Percentiles rank a stretch among this genome's conserved stretches.
Conservation (phyloP, 2,113 vertebrate species). For the Ammodytes marinus region DNA sequence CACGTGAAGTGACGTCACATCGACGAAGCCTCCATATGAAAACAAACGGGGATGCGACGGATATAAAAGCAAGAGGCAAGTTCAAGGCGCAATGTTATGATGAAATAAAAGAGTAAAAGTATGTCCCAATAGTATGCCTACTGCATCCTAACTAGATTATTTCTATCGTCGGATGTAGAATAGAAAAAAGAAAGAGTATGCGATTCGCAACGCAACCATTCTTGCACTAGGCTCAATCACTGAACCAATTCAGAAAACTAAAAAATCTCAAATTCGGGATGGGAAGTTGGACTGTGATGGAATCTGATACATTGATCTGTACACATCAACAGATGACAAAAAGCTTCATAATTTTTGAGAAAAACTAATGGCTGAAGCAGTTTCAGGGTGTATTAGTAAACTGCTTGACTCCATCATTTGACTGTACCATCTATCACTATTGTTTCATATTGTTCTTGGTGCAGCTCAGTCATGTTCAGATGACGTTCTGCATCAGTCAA, state of each 20-base stretch:
- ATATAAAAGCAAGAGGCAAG: no score
- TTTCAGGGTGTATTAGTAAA: constrained; percentile 19
- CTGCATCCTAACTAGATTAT: no score
- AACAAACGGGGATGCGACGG: no score
- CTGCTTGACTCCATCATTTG: constrained; percentile 42
- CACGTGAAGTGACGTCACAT: no score
- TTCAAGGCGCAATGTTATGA: no score
- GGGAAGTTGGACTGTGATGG: no score
- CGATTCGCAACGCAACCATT: neutral
- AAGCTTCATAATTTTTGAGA: constrained; percentile 4
- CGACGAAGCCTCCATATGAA: no score
- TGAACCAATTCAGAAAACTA: neutral
- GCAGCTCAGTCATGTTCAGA: constrained; percentile 60
- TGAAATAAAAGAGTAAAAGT: no score
- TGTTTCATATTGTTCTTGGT: constrained; percentile 57
- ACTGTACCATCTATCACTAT: constrained; percentile 62
- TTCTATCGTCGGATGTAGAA: no score
- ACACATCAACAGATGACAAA: neutral
- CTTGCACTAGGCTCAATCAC: neutral
- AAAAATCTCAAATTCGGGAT: neutral
- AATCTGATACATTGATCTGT: neutral
- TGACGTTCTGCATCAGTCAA: constrained; percentile 73
- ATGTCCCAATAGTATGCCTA: no score
- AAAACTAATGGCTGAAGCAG: constrained; percentile 17
- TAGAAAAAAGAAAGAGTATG: neutral